Evolutionary conservation across 1,140 invertebrate genomes (phyloP).

Genomic region (Yoshiicerus persimilis): DNA sequence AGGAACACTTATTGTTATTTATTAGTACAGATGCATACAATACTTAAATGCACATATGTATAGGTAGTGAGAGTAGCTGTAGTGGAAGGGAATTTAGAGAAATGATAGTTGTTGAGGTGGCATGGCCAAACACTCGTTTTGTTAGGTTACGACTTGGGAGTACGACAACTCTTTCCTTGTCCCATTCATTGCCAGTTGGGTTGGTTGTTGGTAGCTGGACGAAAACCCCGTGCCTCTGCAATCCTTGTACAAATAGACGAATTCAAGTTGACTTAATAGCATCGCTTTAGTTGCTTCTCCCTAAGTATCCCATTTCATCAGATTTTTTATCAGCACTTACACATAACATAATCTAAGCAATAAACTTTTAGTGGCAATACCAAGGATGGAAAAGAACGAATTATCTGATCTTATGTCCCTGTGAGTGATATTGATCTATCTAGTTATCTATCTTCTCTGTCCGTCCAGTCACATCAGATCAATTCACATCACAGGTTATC

Average conservation of each 20-base stretch:
- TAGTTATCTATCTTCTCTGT: neutral
- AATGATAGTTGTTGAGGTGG: neutral
- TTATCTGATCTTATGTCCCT: constrained; percentile 16
- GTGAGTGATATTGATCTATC: constrained; percentile 15
- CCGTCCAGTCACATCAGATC: neutral
- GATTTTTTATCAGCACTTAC: constrained; percentile 5
- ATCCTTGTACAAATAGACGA: neutral
- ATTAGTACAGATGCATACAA: neutral
- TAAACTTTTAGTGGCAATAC: neutral
- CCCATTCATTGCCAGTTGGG: neutral
- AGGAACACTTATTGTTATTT: neutral
- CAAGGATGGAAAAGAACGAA: neutral
- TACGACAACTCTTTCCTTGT: neutral
- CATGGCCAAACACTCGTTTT: neutral
- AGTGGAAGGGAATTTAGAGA: neutral
- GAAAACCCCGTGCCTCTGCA: neutral
- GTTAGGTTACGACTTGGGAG: neutral
- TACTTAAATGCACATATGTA: neutral
- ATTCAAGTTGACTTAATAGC: neutral
- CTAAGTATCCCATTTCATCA: neutral
- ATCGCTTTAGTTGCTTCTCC: neutral
- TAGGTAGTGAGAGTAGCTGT: neutral
- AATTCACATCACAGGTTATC: neutral
- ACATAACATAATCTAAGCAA: neutral
- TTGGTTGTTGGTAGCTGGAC: neutral